These are phyloP conservation scores for Cistogaster globosa DNA, from an alignment of 2,888 invertebrate genomes.

Conservation along the genomic window DNA sequence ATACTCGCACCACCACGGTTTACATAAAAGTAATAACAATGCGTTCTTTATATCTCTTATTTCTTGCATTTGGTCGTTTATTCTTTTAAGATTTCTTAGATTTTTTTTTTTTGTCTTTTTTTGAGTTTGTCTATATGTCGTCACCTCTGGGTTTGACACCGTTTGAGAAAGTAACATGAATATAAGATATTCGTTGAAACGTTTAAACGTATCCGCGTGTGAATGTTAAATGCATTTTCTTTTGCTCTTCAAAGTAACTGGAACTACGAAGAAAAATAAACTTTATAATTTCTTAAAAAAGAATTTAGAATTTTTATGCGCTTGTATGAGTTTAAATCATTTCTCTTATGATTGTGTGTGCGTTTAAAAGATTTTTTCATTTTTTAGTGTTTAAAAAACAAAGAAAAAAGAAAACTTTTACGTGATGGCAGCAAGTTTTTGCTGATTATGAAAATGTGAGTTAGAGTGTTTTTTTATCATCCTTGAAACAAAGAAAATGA, in stretches of 20 bases:
- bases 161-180: conserved; percentile 49
- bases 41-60: conserved; percentile 50
- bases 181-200: conserved; percentile 10
- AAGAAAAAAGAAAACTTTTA: conserved; percentile 61
- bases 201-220: conserved; percentile 7
- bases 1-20: conserved; percentile 38
- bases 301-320: conserved; percentile 61
- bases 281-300: conserved; percentile 66
- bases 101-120: conserved; percentile 7
- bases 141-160: conserved; percentile 70
- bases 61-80: conserved; percentile 59
- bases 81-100: conserved; percentile 1
- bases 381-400: conserved; percentile 8
- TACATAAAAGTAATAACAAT: conserved; percentile 65
- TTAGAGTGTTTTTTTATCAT: conserved; percentile 65
- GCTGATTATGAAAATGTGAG: conserved; percentile 70
- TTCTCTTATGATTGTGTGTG: conserved; percentile 1
- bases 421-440: conserved; percentile 70
- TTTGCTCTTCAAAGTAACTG: conserved; percentile 47
- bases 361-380: conserved; percentile 10
- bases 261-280: conserved; percentile 53
- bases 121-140: conserved; percentile 47
- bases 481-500: conserved; percentile 48
- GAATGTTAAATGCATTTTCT: not conserved
- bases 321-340: conserved; percentile 57